Percentiles rank a stretch among this genome's conserved stretches.
Conservation (phyloP, 2,888 invertebrate species). For the Pharmacophagus antenor region DNA sequence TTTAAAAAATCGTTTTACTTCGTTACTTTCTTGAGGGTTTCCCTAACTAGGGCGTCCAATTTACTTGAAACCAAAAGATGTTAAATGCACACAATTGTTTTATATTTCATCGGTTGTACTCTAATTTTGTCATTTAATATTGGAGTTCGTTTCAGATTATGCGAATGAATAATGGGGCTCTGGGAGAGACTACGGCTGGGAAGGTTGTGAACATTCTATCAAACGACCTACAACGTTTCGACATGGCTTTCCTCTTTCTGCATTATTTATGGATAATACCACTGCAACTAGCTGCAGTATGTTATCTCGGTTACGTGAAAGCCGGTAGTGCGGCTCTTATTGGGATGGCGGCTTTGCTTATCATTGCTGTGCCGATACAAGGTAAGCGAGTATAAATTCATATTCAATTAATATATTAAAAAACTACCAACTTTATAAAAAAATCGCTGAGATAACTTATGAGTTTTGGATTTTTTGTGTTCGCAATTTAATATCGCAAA, state of each 20-base stretch:
- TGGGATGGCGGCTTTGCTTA: conserved; percentile 84
- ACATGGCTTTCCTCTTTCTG: conserved; percentile 86
- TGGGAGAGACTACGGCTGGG: conserved; percentile 91
- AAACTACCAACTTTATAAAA: too few species aligned
- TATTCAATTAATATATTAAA: too few species aligned
- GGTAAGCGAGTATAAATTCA: conserved; percentile 63
- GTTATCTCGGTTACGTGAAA: conserved; percentile 85
- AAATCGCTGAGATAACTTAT: too few species aligned
- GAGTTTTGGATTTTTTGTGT: not conserved
- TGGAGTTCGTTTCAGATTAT: conserved; percentile 53
- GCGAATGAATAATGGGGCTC: conserved; percentile 78
- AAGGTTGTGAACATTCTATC: conserved; percentile 93
- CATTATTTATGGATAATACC: conserved; percentile 93
- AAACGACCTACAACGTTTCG: conserved; percentile 93
- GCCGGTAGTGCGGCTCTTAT: conserved; percentile 84
- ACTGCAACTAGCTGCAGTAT: conserved; percentile 81
- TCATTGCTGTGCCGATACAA: conserved; percentile 89
- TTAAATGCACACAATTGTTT: too few species aligned
- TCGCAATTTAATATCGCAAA: not conserved
- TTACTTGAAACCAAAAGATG: too few species aligned
- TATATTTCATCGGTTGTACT: not conserved
- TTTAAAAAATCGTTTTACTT: not conserved
- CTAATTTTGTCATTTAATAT: not conserved
- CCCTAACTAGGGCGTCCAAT: too few species aligned
- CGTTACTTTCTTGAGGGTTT: not conserved